Evolutionary conservation across 1,140 invertebrate species (phyloP), one percentile per base, ranked within the genome.

Genomic region (Tetramorium simillimum): DNA sequence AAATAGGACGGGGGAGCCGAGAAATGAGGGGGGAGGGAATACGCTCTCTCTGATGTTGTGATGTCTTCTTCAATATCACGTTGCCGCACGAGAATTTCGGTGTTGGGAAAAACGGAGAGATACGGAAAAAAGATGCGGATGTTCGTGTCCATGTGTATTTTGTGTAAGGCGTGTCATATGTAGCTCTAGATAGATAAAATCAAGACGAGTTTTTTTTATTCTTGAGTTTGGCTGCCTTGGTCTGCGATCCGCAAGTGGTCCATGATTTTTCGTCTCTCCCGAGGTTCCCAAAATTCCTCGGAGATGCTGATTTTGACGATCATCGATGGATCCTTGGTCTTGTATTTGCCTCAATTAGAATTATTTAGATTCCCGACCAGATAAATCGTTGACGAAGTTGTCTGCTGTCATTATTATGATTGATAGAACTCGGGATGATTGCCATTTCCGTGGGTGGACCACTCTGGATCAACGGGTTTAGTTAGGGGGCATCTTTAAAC

Each of bases 61-160:
- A 87, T 88, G 89, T 92, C 89, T 91, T 91, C 88, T 91, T 92
- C 88, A 84, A 86, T 92, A 92, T 92, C 93, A 91, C 90, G 90
- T 70, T 92, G 93, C 92, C 92, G 91, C 93, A 90, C 91, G 73
- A 46, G 56, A 88, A 91, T 77, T 80, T 82, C 37, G 46, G n/a
- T 75, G 46, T 70, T 53, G n/a, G 40, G 49, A 58, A 62, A 80
- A 43, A 69, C 7, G 46, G 21, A 77, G n/a, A 76, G 28, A 14
- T 69, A 69, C 21, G 18, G 46, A 67, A 51, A 65, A 33, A 37
- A 80, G 49, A 40, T 67, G 53, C 77, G 72, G 77, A 28, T 73
- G 62, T 33, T 46, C 28, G 33, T 67, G 69, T 84, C 69, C 77
- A 69, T 67, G 85, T 86, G 67, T 86, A 40, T 82, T 33, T 49